Evolutionary conservation across 2,113 vertebrate species (phyloP), one percentile per base, ranked within the genome.

Genomic region (Uropsilus gracilis): DNA sequence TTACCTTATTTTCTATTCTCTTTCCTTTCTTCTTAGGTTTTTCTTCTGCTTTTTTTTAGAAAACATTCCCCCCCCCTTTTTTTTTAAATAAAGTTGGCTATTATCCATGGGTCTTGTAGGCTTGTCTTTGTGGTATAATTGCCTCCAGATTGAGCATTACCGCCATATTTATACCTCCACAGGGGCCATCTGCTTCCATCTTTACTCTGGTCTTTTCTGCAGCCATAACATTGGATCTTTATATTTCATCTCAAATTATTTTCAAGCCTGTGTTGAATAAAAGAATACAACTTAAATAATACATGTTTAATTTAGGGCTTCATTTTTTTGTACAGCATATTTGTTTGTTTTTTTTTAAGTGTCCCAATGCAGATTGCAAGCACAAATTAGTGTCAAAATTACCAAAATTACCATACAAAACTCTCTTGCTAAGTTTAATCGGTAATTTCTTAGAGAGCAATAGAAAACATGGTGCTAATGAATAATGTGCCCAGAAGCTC

Each of bases 371-470:
- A 81, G 75, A 78, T 48, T 90, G 30, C 89, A 90, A 96, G 89
- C 86, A 46, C 90, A 68, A 72, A 78, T 95, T 96, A 91, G 93
- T 97, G 81, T 95, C 89, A 96, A 85, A 93, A 63, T 92, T 95
- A 94, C 83, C 42, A 28, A 77, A 66, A 76, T 95, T 95, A 96
- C 92, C 53, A n/a, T 81, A 57, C 37, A 42, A 96, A 97, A 87
- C 46, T 95, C 48, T 66, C 39, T 84, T 83, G 76, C 89, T 94
- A 91, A 96, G 86, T 97, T 95, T 59, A 89, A 97, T 97, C 59
- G 16, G 86, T 95, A 66, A 57, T 96, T 95, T 97, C 92, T 96
- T 32, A 75, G 97, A 96, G 95, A 96, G 78, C 30, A 6, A 81
- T 90, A 95, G 83, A 95, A 96, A 95, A 90, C 77, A 81, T 26